Evolutionary conservation across 2,113 vertebrate species (phyloP).

Genomic region (Catagonus wagneri): DNA sequence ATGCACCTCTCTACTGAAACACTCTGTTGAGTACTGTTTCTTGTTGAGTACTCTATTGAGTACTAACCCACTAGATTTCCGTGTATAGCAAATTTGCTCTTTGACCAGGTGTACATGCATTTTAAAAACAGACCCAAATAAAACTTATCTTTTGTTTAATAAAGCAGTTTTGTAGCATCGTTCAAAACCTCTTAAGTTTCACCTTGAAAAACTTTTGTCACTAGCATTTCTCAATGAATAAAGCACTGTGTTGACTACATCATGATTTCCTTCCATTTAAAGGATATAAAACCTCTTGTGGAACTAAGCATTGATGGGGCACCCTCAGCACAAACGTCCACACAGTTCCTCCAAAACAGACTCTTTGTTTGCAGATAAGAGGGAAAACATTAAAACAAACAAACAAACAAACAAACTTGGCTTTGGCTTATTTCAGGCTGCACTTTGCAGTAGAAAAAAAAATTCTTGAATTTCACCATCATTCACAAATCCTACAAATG

Average conservation of each 20-base stretch:
- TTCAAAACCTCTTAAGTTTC: background rate
- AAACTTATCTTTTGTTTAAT: background rate
- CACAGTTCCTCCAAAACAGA: background rate
- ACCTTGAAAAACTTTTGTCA: background rate
- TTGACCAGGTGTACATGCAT: accelerated
- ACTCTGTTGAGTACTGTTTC: background rate
- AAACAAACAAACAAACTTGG: background rate
- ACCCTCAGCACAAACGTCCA: background rate
- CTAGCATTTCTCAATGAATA: background rate
- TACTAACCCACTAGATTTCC: background rate
- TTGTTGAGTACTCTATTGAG: background rate
- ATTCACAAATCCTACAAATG: background rate
- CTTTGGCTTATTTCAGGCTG: background rate
- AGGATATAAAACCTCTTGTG: background rate
- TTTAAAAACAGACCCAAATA: background rate
- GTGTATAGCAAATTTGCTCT: background rate
- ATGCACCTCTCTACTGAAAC: background rate
- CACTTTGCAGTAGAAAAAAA: background rate
- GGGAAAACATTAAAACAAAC: background rate
- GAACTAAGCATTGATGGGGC: background rate
- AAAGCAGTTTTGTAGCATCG: background rate
- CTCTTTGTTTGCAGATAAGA: background rate
- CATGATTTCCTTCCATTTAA: background rate
- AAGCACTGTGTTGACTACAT: background rate
- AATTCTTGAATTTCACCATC: background rate